phyloP scores from a whole-genome alignment of 1,140 invertebrate genomes.

The Latrodectus geometricus region DNA sequence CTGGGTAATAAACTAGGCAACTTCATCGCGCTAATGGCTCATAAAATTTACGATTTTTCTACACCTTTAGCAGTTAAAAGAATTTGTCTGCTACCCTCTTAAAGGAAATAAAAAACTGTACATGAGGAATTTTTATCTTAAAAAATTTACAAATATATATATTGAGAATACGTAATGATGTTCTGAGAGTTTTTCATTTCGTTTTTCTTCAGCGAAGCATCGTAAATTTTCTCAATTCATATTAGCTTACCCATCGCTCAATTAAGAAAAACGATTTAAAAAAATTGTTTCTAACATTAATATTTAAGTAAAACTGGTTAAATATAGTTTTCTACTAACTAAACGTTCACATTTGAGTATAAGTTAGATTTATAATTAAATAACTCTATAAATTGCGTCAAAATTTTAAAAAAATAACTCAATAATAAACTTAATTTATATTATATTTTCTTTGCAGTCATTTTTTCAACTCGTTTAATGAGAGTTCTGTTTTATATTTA shows the following conservation, averaged over 20 bases:
- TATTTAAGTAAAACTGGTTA: too few relatives aligned
- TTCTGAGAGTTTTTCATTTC: constrained; percentile 2
- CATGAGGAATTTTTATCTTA: background rate
- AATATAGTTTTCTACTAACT: too few relatives aligned
- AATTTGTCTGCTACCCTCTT: background rate
- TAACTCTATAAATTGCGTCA: too few relatives aligned
- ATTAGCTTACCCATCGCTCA: background rate
- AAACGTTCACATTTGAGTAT: too few relatives aligned
- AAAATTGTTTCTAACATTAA: too few relatives aligned
- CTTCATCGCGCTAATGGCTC: constrained; percentile 42
- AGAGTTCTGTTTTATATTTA: too few relatives aligned
- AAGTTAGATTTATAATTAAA: too few relatives aligned
- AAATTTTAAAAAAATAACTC: too few relatives aligned
- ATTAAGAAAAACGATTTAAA: background rate
- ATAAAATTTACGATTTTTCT: constrained; percentile 42
- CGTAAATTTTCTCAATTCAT: constrained; percentile 18
- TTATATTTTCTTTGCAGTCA: too few relatives aligned
- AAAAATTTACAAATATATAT: background rate
- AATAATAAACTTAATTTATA: too few relatives aligned
- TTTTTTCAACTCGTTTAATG: too few relatives aligned
- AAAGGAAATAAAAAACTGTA: background rate
- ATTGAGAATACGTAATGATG: constrained; percentile 10
- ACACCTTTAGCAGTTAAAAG: constrained; percentile 23
- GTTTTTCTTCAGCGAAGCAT: background rate
- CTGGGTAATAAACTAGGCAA: constrained; percentile 40